phyloP scores from a whole-genome alignment of 2,797 vertebrate species.

The Thripadectes ignobilis region DNA sequence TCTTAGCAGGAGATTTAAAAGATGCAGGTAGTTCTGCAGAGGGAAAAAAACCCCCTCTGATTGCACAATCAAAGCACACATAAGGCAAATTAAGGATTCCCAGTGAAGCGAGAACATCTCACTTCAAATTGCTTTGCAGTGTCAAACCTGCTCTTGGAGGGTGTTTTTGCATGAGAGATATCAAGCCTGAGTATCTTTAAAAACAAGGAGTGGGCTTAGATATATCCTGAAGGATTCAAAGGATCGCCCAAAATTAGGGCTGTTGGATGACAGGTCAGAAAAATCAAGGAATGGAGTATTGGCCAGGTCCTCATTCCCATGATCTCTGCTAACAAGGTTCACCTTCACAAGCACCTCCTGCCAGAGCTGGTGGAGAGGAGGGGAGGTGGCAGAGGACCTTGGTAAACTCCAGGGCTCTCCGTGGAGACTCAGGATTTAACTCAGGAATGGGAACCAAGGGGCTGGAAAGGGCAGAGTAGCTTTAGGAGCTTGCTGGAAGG shows the following conservation, averaged over 20 bases:
- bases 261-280: background rate
- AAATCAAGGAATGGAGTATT: background rate
- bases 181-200: background rate
- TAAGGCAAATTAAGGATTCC: background rate
- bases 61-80: background rate
- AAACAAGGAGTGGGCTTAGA: background rate
- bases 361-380: background rate
- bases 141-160: background rate
- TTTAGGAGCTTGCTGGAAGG: background rate
- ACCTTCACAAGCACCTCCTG: background rate
- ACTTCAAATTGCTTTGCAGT: background rate
- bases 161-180: background rate
- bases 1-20: background rate
- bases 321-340: background rate
- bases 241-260: background rate
- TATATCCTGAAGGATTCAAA: background rate
- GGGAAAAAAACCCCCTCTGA: background rate
- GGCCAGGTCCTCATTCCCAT: background rate
- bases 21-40: background rate
- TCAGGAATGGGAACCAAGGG: background rate
- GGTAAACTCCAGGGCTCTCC: background rate
- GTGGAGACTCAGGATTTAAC: background rate
- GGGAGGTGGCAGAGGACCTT: background rate
- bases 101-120: background rate
- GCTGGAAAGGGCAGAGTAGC: background rate